Evolutionary conservation across 30 jellyfish, hydroid and myxozoan genomes (phyloP), one percentile per base, ranked within the genome.

Genomic region (Nemopilema nomurai): DNA sequence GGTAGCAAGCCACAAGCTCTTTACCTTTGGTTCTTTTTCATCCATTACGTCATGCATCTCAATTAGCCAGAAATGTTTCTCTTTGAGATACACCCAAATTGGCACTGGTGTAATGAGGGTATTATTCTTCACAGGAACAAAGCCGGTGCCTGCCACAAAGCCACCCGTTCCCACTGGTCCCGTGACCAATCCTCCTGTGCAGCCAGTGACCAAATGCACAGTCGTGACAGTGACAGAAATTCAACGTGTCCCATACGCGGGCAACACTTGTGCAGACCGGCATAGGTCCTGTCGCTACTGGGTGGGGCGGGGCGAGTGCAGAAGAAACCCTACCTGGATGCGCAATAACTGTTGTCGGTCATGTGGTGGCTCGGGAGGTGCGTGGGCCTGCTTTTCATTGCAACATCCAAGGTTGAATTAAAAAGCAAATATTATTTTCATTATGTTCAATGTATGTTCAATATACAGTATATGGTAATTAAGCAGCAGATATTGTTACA

Each of bases 271-370:
- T 21, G 68, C 74, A 32, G 90, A 80, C 28, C 28, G 75, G 1
- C 24, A 67, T 21, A 4, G 64, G 49, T 17, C 16, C 4, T 87
- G 96, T 51, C 28, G 81, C 18, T 8, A 52, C 51, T 87, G 96
- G 96, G 96, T 91, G 0, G 41, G 87, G 16, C 28, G 82, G 22
- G 96, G 96, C 28, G 96, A 87, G 53, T 87, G 96, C 83, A 20
- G 70, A n/a, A 31, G 96, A 22, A 87, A 87, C 66, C 96, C 96
- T 7, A 3, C 23, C 29, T 83, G 50, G 30, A 83, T 83, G 92
- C 25, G n/a, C 3, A 18, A 31, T 16, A 16, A 69, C 41, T 83
- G 92, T 33, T 32, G 69, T 25, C 49, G 65, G 24, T 28, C 74
- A 16, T 83, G 92, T 67, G 87, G 87, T 6, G n/a, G n/a, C n/a